Evolutionary conservation across 2,888 invertebrate species (phyloP).

Genomic region (Thereva nobilitata): DNA sequence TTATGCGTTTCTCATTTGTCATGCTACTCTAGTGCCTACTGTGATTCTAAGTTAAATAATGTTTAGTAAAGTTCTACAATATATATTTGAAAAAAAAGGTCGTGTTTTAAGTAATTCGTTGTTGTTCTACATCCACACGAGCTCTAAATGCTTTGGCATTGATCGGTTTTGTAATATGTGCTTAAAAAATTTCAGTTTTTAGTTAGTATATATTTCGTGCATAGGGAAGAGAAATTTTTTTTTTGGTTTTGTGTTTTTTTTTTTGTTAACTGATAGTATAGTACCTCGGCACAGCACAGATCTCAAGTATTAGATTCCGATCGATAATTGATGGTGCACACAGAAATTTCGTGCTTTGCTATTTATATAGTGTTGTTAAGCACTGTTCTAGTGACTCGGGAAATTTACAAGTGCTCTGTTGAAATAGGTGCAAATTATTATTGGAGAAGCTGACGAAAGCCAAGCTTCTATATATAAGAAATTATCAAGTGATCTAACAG

Average conservation of each 20-base stretch:
- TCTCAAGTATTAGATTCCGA: constrained; percentile 19
- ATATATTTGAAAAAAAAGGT: not conserved
- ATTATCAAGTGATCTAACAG: constrained; percentile 20
- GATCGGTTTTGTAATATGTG: too few relatives aligned
- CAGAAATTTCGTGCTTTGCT: constrained; percentile 38
- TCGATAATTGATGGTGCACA: constrained; percentile 42
- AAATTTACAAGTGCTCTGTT: constrained; percentile 8
- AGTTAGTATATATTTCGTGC: too few relatives aligned
- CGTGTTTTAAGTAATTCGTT: not conserved
- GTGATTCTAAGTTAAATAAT: constrained; percentile 21
- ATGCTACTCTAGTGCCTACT: constrained; percentile 4
- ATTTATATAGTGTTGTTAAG: constrained; percentile 28
- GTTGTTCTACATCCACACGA: too few relatives aligned
- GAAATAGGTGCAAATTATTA: constrained; percentile 23
- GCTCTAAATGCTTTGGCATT: too few relatives aligned
- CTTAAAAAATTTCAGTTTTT: too few relatives aligned
- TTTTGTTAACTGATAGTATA: constrained; percentile 14
- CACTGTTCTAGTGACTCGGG: not conserved
- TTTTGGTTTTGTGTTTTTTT: not conserved
- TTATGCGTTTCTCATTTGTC: constrained; percentile 9
- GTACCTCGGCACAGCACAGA: not conserved
- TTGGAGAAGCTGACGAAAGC: constrained; percentile 1
- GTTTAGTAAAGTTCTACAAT: too few relatives aligned
- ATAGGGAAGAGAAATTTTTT: too few relatives aligned
- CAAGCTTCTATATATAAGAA: constrained; percentile 9